Percentiles rank a stretch among this genome's conserved stretches.
Evolutionary conservation across 2,797 vertebrate species (phyloP).

Genomic region (Anabacerthia variegaticeps): DNA sequence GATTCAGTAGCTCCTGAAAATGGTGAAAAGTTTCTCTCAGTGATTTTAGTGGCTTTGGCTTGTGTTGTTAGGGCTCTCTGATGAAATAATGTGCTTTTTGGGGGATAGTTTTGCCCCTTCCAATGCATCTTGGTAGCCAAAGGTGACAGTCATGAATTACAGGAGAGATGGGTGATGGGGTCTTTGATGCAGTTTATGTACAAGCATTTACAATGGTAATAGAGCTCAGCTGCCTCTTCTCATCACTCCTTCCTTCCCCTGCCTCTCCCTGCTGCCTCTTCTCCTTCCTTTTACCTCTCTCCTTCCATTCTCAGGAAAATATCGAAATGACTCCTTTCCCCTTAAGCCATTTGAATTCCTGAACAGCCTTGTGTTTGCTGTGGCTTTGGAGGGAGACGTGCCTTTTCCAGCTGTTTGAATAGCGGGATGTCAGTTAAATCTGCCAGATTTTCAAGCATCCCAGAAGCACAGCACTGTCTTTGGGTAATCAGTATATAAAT

Average conservation of each 20-base stretch:
- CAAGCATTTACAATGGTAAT: not conserved
- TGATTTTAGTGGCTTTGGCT: not conserved
- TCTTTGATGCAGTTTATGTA: not conserved
- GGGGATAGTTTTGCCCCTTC: not conserved
- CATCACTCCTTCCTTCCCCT: not conserved
- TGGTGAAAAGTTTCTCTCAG: not conserved
- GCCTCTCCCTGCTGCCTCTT: not conserved
- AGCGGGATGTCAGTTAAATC: not conserved
- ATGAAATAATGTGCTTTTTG: not conserved
- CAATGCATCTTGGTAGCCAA: not conserved
- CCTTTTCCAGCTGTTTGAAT: not conserved
- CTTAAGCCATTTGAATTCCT: not conserved
- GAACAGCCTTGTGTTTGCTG: accelerated
- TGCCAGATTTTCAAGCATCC: not conserved
- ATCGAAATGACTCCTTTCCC: not conserved
- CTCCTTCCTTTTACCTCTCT: not conserved
- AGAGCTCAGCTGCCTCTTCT: not conserved
- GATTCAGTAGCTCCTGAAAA: not conserved
- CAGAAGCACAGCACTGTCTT: not conserved
- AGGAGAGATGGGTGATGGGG: not conserved
- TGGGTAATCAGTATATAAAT: not conserved
- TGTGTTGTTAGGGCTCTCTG: not conserved
- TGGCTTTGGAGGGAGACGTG: not conserved
- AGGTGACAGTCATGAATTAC: not conserved
- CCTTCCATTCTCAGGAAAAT: not conserved